phyloP scores from a whole-genome alignment of 2,797 vertebrate species.

The Lacerta bilineata region DNA sequence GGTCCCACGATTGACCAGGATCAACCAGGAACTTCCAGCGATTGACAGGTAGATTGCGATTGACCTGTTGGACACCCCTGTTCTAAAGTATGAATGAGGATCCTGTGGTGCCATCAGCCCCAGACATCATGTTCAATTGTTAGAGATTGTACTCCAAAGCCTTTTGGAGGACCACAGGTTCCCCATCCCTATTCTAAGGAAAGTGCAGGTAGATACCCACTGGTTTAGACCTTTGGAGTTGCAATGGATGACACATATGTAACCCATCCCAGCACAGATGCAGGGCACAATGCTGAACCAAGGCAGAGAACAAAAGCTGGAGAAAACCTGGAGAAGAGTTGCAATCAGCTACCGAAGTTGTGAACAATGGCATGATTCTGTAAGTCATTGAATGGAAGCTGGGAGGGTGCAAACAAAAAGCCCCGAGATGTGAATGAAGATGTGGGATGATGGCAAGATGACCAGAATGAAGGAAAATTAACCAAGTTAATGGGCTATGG shows the following conservation, averaged over 20 bases:
- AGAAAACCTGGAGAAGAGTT: constrained; percentile 3
- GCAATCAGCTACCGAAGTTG: constrained; percentile 26
- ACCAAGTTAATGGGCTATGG: background rate
- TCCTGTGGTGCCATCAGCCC: no score
- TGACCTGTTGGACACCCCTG: no score
- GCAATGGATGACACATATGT: background rate
- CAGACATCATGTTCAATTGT: no score
- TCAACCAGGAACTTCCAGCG: no score
- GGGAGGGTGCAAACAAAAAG: background rate
- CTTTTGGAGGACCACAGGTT: background rate
- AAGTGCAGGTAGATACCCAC: background rate
- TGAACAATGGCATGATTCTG: fast-evolving
- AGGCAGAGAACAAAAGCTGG: constrained; percentile 25
- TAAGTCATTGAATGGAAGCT: fast-evolving
- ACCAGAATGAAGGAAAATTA: constrained; percentile 30
- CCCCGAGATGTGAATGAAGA: background rate
- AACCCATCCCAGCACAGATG: background rate
- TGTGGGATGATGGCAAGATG: background rate
- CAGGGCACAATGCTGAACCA: background rate
- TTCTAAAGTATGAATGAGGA: no score
- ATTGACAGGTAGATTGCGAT: no score
- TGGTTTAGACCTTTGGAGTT: background rate
- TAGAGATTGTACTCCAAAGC: no score
- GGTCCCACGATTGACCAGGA: no score
- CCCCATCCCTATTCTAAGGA: background rate